phyloP scores from a whole-genome alignment of 2,888 invertebrate genomes.

The Erannis defoliaria region DNA sequence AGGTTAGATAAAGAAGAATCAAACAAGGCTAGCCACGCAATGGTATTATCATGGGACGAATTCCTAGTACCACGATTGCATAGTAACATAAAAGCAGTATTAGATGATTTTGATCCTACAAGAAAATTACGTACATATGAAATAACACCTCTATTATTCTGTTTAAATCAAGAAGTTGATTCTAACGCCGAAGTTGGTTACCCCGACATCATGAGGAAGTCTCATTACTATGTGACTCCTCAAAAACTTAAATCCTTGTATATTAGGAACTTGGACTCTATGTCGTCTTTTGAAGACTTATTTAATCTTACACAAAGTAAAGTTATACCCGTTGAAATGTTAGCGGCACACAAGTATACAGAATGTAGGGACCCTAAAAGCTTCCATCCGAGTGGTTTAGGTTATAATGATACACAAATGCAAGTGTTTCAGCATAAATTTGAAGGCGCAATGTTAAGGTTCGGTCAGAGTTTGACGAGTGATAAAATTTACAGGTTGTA shows the following conservation, averaged over 20 bases:
- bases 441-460: conserved; percentile 84
- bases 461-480: conserved; percentile 76
- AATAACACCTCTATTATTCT: conserved; percentile 72
- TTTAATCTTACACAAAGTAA: conserved; percentile 66
- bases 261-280: conserved; percentile 78
- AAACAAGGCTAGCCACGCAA: conserved; percentile 82
- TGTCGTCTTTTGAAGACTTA: conserved; percentile 77
- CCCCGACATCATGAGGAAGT: conserved; percentile 79
- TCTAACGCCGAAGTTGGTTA: conserved; percentile 74
- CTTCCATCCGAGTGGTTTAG: conserved; percentile 63
- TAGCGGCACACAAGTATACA: conserved; percentile 79
- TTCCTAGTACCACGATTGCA: conserved; percentile 88
- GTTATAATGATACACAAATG: conserved; percentile 80
- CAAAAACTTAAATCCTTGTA: conserved; percentile 63
- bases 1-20: conserved; percentile 80
- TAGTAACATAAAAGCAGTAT: conserved; percentile 81
- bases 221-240: conserved; percentile 72
- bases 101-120: conserved; percentile 82
- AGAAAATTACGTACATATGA: conserved; percentile 68
- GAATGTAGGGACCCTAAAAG: conserved; percentile 77
- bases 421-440: conserved; percentile 80
- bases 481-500: conserved; percentile 81
- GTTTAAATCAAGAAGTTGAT: conserved; percentile 80
- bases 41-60: conserved; percentile 88
- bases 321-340: conserved; percentile 66